Conservation (phyloP, 2,888 invertebrate genomes). For the Cheilosia grossa region DNA sequence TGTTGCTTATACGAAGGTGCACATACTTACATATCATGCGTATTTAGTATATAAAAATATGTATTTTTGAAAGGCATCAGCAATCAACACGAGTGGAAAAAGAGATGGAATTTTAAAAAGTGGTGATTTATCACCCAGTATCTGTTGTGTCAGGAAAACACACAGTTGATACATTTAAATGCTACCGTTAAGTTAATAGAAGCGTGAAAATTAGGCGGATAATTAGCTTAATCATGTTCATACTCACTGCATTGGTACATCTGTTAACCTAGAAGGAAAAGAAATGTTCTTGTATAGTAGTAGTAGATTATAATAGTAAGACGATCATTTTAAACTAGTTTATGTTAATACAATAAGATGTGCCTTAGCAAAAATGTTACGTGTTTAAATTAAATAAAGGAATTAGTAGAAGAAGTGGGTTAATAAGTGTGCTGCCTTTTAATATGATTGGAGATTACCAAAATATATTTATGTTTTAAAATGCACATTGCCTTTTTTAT, state of each 20-base stretch:
- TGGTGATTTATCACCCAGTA: conserved; percentile 30
- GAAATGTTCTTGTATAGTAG: conserved; percentile 52
- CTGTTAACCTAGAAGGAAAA: conserved; percentile 68
- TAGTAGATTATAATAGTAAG: conserved; percentile 19
- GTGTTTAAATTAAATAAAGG: neutral
- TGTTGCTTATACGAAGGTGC: conserved; percentile 1
- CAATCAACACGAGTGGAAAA: conserved; percentile 2
- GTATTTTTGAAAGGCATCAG: conserved; percentile 33
- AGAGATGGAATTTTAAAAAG: conserved; percentile 5
- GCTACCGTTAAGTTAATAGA: conserved; percentile 37
- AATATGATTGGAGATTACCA: too few relatives aligned
- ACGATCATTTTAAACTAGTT: conserved; percentile 10
- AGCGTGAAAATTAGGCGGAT: conserved; percentile 10
- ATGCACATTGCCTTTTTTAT: too few relatives aligned
- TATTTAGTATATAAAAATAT: conserved; percentile 20
- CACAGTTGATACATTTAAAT: neutral
- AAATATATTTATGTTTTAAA: too few relatives aligned
- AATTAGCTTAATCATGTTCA: conserved; percentile 6
- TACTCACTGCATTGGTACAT: conserved; percentile 70
- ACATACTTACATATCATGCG: neutral
- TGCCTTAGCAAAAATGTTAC: neutral
- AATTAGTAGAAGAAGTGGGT: too few relatives aligned
- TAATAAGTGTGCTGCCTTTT: too few relatives aligned
- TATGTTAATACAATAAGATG: neutral
- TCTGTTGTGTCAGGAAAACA: neutral